Base-by-base conservation (phyloP, 1,140 invertebrate genomes). In the Helicorthomorpha holstii region DNA sequence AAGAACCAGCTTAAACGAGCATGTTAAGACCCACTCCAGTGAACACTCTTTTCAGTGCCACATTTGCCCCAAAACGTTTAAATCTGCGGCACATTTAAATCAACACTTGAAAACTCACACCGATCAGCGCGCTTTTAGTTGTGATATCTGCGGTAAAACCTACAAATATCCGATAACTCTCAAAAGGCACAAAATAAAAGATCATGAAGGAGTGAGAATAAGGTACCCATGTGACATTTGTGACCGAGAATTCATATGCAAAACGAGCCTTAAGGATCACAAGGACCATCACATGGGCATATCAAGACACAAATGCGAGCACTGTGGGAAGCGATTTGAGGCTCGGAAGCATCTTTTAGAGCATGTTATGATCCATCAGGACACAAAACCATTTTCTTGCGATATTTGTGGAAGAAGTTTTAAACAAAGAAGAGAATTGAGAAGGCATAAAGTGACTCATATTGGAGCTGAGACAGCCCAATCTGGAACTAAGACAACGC, bases 301-400 rank as follows among this genome's bases (percentile, higher is more conserved):
- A 57, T 77, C 77, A 54, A 74, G 73, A 2, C 71, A 76, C 57
- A 73, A 73, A 58, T 76, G 75, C 59, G 59, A 61, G 3, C 65
- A 71, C 16, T 77, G 74, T 59, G 69, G 69, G 3, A 77, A 75
- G 58, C 70, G 72, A 10, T 77, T 77, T 58, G 73, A 27, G 10
- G 12, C 12, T 41, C n/a, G 21, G 21, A 42, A 29, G 23, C 10
- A 10, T 19, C 29, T 50, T n/a, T 1, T 2, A n/a, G 24, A n/a
- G 24, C 49, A 50, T 42, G n/a, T 7, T n/a, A 22, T n/a, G 16
- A 34, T 34, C 16, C 29, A 34, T 34, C 7, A 34, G 16, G 29
- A 16, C 29, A 34, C 7, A 34, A 34, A 34, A 34, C 29, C 29
- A 16, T 34, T 7, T 34, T 16, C 7, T 7, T 34, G 29, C 29